phyloP scores from a whole-genome alignment of 2,888 invertebrate genomes.

The Germaria angustata region DNA sequence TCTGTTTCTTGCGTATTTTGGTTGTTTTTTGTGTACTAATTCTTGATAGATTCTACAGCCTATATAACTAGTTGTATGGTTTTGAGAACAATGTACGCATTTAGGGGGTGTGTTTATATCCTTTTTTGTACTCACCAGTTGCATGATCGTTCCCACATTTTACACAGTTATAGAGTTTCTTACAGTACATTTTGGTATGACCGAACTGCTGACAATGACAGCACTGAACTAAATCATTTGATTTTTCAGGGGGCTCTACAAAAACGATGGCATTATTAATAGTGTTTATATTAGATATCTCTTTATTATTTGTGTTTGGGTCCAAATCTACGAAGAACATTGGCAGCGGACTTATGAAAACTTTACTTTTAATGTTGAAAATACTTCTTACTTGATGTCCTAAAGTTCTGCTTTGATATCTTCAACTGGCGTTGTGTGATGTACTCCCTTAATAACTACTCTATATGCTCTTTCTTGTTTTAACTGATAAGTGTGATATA shows the following conservation, averaged over 20 bases:
- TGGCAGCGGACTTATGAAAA: not conserved
- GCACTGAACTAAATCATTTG: not conserved
- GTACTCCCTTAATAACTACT: too few relatives aligned
- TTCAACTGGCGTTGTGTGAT: not conserved
- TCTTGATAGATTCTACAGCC: slow-evolving; percentile 8
- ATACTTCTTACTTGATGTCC: slow-evolving; percentile 6
- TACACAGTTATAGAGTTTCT: not conserved
- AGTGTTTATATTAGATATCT: too few relatives aligned
- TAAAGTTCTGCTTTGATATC: slow-evolving; percentile 23
- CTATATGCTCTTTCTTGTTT: too few relatives aligned
- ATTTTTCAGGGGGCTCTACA: not conserved
- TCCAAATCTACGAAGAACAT: too few relatives aligned
- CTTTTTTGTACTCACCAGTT: not conserved
- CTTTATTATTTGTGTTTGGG: too few relatives aligned
- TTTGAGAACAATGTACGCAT: too few relatives aligned
- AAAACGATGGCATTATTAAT: slow-evolving; percentile 2
- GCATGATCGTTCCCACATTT: not conserved
- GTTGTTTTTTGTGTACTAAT: not conserved
- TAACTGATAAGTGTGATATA: too few relatives aligned
- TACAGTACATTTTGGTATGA: not conserved
- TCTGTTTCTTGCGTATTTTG: not conserved
- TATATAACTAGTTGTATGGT: too few relatives aligned
- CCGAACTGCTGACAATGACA: slow-evolving; percentile 7
- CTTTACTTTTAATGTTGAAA: not conserved
- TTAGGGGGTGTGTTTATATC: too few relatives aligned